Evolutionary conservation across 2,797 vertebrate genomes (phyloP).

Genomic region (Danio tinwini): DNA sequence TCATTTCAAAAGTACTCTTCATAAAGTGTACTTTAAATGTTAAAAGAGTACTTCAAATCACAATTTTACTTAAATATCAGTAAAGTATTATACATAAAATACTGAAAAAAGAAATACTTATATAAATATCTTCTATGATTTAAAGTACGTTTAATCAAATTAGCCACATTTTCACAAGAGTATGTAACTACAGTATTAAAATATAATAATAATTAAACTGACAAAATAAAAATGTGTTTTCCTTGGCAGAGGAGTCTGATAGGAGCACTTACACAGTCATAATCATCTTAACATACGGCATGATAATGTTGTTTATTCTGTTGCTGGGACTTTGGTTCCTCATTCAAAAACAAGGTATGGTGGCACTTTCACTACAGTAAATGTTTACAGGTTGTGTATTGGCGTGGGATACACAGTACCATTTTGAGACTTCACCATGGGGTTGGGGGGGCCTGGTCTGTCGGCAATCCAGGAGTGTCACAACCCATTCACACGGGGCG

Average conservation of each 20-base stretch:
- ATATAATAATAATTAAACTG: not conserved
- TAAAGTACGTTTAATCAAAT: not conserved
- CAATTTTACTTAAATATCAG: too few species aligned
- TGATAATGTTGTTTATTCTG: not conserved
- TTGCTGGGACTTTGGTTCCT: conserved; percentile 10
- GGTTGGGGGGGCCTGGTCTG: too few species aligned
- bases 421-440: too few species aligned
- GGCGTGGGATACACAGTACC: too few species aligned
- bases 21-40: too few species aligned
- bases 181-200: not conserved
- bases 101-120: too few species aligned
- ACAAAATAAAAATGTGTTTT: not conserved
- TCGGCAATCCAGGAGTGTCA: too few species aligned
- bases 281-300: not conserved
- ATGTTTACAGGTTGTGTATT: too few species aligned
- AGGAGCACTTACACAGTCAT: not conserved
- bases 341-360: conserved; percentile 10
- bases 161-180: not conserved
- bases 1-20: too few species aligned
- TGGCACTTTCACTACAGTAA: not conserved
- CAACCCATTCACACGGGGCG: too few species aligned
- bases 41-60: too few species aligned
- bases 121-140: not conserved
- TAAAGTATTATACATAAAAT: too few species aligned
- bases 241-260: not conserved